Base-by-base conservation (phyloP, 2,797 vertebrate species). In the Pelochelys cantorii region DNA sequence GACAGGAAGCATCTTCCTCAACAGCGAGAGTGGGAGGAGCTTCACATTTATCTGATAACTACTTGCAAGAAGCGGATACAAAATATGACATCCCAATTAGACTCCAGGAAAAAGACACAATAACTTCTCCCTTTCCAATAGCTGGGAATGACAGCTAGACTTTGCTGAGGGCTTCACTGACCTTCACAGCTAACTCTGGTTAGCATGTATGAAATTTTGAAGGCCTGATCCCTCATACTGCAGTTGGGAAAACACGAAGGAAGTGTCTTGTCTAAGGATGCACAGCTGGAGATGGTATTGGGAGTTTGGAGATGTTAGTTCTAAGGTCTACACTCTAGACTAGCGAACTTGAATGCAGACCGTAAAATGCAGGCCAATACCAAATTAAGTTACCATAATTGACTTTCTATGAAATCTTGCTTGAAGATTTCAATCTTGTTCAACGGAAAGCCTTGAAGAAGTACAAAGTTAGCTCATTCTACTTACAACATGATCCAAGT, bases 381-480 rank as follows among this genome's bases (percentile, higher is more conserved):
- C 54, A 90, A 29, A 20, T 2, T 8, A 52, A 84, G 82, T 5
- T 12, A 42, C 27, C 14, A 52, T 52, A 78, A 65, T 11, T 52
- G 80, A 29, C 31, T 86, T 84, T 1, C 68, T 4, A 48, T 15
- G 4, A 80, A 92, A 85, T 9, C 11, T 13, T 0, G 2, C 15
- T 82, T 55, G 1, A 52, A 84, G 55, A 25, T 74, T 53, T 37
- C 71, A 29, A 11, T 11, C n/a, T 5, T 2, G 13, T 88, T 12
- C 0, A 2, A 22, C 3, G 3, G 5, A 37, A 86, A 25, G 53
- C 53, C 25, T 68, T 5, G 23, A 82, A 42, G 3, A 1, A 42
- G 42, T 42, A 56, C 88, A 18, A 0, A 0, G 22, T 11, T 11
- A 84, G 34, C 20, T 90, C 81, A 53, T 4, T 2, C 37, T 65